Conservation (phyloP, 2,888 invertebrate genomes). For the Galerucella calmariensis region DNA sequence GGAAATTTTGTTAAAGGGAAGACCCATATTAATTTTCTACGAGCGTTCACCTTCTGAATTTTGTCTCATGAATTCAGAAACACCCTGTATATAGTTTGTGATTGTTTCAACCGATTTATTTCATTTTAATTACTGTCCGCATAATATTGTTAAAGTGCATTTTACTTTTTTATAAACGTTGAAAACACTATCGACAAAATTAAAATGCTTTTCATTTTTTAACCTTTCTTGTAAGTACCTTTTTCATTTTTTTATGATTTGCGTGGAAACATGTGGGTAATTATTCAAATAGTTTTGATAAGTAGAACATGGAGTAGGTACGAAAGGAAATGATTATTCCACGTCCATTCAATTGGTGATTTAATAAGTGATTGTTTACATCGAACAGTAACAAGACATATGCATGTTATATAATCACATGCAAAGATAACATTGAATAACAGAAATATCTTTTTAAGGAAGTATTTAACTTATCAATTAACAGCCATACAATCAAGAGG, state of each 20-base stretch:
- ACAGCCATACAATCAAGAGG: too few species aligned
- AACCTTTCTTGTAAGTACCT: too few species aligned
- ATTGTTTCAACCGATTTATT: too few species aligned
- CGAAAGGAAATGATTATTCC: not conserved
- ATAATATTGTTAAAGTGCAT: too few species aligned
- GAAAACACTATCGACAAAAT: not conserved
- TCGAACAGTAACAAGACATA: not conserved
- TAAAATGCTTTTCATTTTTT: too few species aligned
- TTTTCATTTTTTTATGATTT: not conserved
- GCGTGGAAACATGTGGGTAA: constrained; percentile 6
- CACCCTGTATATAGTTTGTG: too few species aligned
- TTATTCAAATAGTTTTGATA: constrained; percentile 9
- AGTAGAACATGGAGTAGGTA: not conserved
- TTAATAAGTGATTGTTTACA: constrained; percentile 10
- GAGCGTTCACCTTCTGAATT: too few species aligned
- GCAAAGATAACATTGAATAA: not conserved
- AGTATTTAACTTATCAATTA: not conserved
- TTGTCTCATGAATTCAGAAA: too few species aligned
- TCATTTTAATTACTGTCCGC: too few species aligned
- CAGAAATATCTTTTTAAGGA: not conserved
- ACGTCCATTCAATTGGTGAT: not conserved
- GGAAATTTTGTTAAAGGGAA: too few species aligned
- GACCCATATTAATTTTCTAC: too few species aligned
- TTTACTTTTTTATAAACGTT: not conserved
- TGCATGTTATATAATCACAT: not conserved